Evolutionary conservation across 2,888 invertebrate genomes (phyloP), one percentile per base, ranked within the genome.

Genomic region (Anodontia alba): DNA sequence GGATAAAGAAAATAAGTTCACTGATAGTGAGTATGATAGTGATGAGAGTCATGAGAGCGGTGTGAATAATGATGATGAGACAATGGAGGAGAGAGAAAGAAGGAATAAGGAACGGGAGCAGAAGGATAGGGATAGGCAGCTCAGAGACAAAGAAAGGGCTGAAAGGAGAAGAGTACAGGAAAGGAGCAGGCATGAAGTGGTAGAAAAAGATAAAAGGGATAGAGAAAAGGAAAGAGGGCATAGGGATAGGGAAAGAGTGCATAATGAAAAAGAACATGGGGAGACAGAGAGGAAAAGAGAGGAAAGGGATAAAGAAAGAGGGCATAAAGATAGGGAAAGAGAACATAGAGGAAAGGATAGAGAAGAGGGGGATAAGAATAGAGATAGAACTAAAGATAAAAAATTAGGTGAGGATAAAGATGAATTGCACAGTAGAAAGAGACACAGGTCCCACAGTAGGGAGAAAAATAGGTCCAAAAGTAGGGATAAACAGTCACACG

Each of bases 31-130:
- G 38, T 38, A 42, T 42, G 67, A 67, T 3, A 29, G 46, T 31
- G 72, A 80, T 29, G 42, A 68, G n/a, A 66, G 70, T n/a, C 51
- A 75, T 20, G 71, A 78, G 7, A 80, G 54, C 1, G 54, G 73
- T 17, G 38, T 62, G 38, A 76, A 57, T 31, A 72, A 72, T 23
- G 77, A 31, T n/a, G 77, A 72, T 54, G 54, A 51, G n/a, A 46
- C 72, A 68, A 49, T 72, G 57, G 78, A 38, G 62, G 84, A 81
- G 78, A 75, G 82, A 29, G 80, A 76, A 38, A 62, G 57, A 62
- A 76, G 78, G 38, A 81, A 76, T 67, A 74, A 33, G 57, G 73
- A 81, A 70, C 62, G 76, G 42, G 78, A 80, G 54, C 75, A 80
- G 74, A 81, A 78, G 33, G 46, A 75, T 26, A 67, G 78, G 70